phyloP scores from a whole-genome alignment of 2,797 vertebrate genomes.

The Coccyzus lansbergi region DNA sequence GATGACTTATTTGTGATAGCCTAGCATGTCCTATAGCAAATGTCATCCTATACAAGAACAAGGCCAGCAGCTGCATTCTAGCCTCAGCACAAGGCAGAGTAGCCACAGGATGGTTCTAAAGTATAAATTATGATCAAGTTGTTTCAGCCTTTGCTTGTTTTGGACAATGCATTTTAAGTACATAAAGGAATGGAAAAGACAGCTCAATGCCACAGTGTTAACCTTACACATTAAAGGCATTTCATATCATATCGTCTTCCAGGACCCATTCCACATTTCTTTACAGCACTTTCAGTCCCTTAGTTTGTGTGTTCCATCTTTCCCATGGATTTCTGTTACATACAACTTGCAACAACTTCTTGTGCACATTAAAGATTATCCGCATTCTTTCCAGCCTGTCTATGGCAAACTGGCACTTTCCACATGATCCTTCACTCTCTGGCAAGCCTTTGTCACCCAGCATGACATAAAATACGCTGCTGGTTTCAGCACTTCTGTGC shows the following conservation, averaged over 20 bases:
- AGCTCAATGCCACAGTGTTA: neutral
- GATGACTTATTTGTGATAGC: neutral
- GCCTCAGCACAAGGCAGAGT: neutral
- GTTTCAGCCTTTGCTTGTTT: neutral
- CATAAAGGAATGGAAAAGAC: neutral
- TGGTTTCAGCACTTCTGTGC: neutral
- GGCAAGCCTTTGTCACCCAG: neutral
- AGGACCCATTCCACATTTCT: neutral
- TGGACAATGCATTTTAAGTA: neutral
- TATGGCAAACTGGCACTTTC: neutral
- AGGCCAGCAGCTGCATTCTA: neutral
- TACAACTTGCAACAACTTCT: neutral
- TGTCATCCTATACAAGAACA: neutral
- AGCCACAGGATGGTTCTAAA: neutral
- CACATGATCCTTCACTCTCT: neutral
- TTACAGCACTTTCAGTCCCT: neutral
- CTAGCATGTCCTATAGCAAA: neutral
- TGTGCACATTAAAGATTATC: neutral
- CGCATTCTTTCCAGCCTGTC: neutral
- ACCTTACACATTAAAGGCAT: neutral
- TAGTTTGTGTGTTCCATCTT: neutral
- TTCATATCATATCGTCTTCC: neutral
- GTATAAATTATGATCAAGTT: neutral
- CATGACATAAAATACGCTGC: slow-evolving; percentile 22
- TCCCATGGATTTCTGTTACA: neutral